Percentiles rank a stretch among this genome's conserved stretches.
Conservation (phyloP, 2,797 vertebrate species). For the Ctenosaura bakeri region DNA sequence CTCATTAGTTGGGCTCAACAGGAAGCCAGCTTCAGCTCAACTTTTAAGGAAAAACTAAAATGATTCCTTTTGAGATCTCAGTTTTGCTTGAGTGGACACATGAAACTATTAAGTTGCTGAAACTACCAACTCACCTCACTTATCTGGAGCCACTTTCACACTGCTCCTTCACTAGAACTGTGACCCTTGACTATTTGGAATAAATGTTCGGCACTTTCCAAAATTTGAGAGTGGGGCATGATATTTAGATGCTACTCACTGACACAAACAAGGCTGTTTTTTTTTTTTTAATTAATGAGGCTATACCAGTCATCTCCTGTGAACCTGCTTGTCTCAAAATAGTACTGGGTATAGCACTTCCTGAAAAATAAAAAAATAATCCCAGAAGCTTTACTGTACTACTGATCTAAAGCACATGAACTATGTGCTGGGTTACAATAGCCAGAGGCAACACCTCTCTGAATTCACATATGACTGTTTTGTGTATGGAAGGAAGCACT, state of each 20-base stretch:
- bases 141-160: neutral
- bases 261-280: neutral
- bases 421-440: too few species aligned
- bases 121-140: neutral
- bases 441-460: neutral
- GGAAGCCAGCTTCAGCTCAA: neutral
- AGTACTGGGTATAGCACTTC: slow-evolving; percentile 11
- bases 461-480: neutral
- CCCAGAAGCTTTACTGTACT: neutral
- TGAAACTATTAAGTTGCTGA: neutral
- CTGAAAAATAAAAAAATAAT: neutral
- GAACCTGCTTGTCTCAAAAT: slow-evolving; percentile 38
- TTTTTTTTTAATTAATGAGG: neutral
- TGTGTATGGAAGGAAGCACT: neutral
- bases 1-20: neutral
- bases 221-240: neutral
- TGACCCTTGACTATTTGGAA: neutral
- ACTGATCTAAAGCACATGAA: neutral
- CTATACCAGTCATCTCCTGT: slow-evolving; percentile 28
- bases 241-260: neutral
- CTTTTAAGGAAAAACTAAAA: neutral
- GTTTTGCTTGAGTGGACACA: neutral
- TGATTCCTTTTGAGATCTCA: neutral
- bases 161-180: neutral
- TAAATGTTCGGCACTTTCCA: neutral